Evolutionary conservation across 2,113 vertebrate species (phyloP).

Genomic region (Seriola aureovittata): DNA sequence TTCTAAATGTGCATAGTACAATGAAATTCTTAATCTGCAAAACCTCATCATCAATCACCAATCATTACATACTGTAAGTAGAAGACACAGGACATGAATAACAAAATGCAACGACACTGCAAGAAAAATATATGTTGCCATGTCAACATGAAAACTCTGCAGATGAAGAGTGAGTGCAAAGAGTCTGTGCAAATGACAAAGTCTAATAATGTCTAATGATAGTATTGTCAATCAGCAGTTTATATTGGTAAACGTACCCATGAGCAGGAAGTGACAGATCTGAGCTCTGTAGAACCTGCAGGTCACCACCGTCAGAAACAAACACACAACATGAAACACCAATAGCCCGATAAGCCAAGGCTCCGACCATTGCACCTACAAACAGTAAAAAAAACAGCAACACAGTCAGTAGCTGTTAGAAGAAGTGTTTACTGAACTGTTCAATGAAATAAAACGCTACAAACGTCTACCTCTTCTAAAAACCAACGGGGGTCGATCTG

Average conservation of each 20-base stretch:
- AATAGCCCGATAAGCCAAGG: conserved; percentile 90
- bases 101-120: too few relatives aligned
- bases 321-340: conserved; percentile 89
- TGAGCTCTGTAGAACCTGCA: conserved; percentile 89
- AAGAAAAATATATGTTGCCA: too few relatives aligned
- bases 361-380: conserved; percentile 93
- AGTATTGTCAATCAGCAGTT: too few relatives aligned
- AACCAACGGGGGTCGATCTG: background rate
- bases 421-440: background rate
- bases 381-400: background rate
- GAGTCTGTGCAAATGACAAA: too few relatives aligned
- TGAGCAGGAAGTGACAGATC: conserved; percentile 90
- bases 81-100: too few relatives aligned
- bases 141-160: too few relatives aligned
- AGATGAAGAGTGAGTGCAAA: too few relatives aligned
- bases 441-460: background rate
- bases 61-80: too few relatives aligned
- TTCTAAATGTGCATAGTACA: too few relatives aligned
- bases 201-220: background rate
- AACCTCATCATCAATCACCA: too few relatives aligned
- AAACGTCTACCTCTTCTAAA: background rate
- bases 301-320: conserved; percentile 87
- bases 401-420: background rate
- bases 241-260: conserved; percentile 85
- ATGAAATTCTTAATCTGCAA: too few relatives aligned